Conservation (phyloP, 2,888 invertebrate genomes). For the Conchocele bisecta region DNA sequence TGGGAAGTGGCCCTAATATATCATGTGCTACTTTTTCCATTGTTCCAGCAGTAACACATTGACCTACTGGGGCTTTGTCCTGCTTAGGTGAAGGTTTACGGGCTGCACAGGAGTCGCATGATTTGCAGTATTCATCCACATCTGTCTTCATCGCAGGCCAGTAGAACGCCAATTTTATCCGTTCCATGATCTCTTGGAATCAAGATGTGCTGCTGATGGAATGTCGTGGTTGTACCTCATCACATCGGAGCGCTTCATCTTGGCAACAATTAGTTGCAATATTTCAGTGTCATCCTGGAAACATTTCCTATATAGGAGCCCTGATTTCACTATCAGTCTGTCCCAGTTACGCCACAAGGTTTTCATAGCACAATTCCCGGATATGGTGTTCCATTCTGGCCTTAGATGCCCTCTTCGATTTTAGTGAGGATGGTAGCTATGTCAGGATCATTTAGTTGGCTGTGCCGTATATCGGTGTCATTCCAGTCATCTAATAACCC, state of each 20-base stretch:
- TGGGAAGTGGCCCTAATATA: not conserved
- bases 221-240: not conserved
- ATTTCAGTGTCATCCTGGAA: not conserved
- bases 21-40: not conserved
- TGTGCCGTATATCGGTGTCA: not conserved
- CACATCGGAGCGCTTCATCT: not conserved
- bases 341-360: not conserved
- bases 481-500: not conserved
- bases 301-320: not conserved
- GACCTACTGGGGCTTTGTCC: not conserved
- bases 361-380: not conserved
- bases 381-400: not conserved
- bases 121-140: not conserved
- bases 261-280: slow-evolving; percentile 8
- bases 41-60: not conserved
- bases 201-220: slow-evolving; percentile 22
- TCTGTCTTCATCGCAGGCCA: not conserved
- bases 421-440: not conserved
- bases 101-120: not conserved
- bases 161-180: not conserved
- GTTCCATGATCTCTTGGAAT: slow-evolving; percentile 1
- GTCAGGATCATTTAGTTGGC: not conserved
- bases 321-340: not conserved
- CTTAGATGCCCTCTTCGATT: not conserved
- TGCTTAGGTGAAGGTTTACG: not conserved